Evolutionary conservation across 2,888 invertebrate species (phyloP), one percentile per base, ranked within the genome.

Genomic region (Drosophila emarginata): DNA sequence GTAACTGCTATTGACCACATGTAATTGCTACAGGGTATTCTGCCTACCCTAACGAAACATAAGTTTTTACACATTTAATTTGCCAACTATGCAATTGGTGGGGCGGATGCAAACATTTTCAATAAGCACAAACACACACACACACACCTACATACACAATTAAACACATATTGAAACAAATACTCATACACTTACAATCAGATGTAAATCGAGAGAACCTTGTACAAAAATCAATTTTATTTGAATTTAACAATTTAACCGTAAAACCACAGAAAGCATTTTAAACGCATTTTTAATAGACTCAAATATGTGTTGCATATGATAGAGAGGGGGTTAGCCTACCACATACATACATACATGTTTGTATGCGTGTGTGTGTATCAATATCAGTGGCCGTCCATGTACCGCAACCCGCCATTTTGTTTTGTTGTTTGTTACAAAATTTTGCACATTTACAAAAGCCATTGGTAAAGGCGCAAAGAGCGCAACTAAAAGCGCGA

Each of bases 281-380:
- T 84, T 86, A 84, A 84, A 87, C 83, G 87, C 84, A 88, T 86
- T 90, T 85, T 90, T 90, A 90, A 90, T 90, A 87, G 89, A 90
- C 89, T 90, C 87, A 90, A 90, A 90, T 83, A 90, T 90, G 90
- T 89, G 89, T 79, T 79, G 77, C 80, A 80, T 76, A 80, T 78
- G 72, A 74, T 73, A 72, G 65, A 78, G 75, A 74, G 76, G 39
- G 52, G n/a, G n/a, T n/a, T 52, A 18, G 39, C 39, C 11, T 4
- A 37, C 53, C 45, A 54, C 32, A 32, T 18, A 15, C 7, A 4
- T 11, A 26, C 51, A 39, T 9, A 6, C 21, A 15, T 18, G 1
- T 40, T 1, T 11, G 45, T 45, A 6, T 45, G 4, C 9, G 18
- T 21, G 11, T 45, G 45, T 45, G 11, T 78, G 67, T 67, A 71